Base-by-base conservation (phyloP, 2,888 invertebrate species). In the Athetis lepigone region DNA sequence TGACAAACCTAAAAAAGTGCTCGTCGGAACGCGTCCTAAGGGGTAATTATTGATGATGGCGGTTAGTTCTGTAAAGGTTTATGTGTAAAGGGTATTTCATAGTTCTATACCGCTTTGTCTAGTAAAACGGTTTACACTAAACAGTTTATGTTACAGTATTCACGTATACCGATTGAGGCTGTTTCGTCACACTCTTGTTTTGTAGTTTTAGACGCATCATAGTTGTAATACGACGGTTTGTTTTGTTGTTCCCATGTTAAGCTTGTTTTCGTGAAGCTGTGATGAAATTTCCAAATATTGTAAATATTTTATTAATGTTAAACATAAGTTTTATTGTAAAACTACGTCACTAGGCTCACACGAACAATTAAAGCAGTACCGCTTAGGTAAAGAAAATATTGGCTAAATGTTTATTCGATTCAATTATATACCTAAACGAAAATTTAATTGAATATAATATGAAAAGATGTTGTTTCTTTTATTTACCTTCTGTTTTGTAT, bases 201-300 rank as follows among this genome's bases (percentile, higher is more conserved):
- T 92, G 86, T 93, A 93, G 92, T 93, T 93, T 83, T 90, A 90
- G 43, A 89, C 83, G 77, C 85, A 85, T 85, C 84, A 77, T 86
- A 87, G 85, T 88, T 85, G 79, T 85, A 85, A 83, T 72, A 69
- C 81, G 81, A 84, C 82, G 81, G 82, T 89, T 89, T 89, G 91
- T 93, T 94, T 92, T 93, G 92, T 94, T 94, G 80, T 91, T 89
- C 82, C 84, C 86, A 89, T 91, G 92, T 94, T 94, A 92, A 89
- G 92, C 93, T 94, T 94, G 92, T 94, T 94, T 86, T 94, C 90
- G 94, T 94, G 93, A 93, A 90, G 94, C 95, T 95, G 95, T 95
- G 95, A 95, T 95, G 93, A 93, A 88, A 89, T 92, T 90, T 88
- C 95, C 95, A 95, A 95, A 95, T 93, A 94, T 89, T 94, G 94